Base-by-base conservation (phyloP, 2,113 vertebrate genomes). In the Solea senegalensis region DNA sequence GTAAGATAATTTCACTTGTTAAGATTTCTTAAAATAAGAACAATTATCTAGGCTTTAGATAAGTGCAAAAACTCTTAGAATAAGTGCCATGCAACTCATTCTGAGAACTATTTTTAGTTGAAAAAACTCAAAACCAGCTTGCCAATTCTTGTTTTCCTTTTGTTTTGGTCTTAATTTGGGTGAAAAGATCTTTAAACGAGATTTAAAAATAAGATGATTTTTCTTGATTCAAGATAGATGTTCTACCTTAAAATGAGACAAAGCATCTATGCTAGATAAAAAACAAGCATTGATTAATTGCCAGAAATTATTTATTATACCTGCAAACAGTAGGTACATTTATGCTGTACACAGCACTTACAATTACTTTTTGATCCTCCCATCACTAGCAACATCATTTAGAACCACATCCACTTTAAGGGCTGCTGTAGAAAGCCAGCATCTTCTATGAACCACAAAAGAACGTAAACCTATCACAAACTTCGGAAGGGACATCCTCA, bases 111-210 rank as follows among this genome's bases (percentile, higher is more conserved):
- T 26, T 14, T 3, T 13, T 28, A 62, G 44, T 48, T 26, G 48
- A 48, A 48, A 15, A 48, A 48, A 9, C 63, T 52, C 39, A 34
- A 62, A 49, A 64, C 28, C 40, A 51, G 61, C 28, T 64, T 28
- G 2, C 16, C 14, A 63, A 39, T 63, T 34, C 41, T 61, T 13
- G 0, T 45, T 61, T 61, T 3, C 28, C 14, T 1, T 48, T 62
- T 62, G 59, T 11, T 64, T 64, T 15, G 50, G 40, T 9, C 48
- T 64, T 2, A 51, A 40, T 1, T 64, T 40, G 6, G 51, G 15
- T 64, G 28, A n/a, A n/a, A n/a, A n/a, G n/a, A 51, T 3, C 7
- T 4, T 41, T 12, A 40, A 40, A 4, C 59, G 12, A 62, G 45
- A 62, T 12, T 26, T 16, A 51, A 15, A 6, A 62, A 62, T 8